Percentiles rank a stretch among this genome's conserved stretches.
These are phyloP conservation scores for Pterocles gutturalis DNA, from an alignment of 2,113 vertebrate species.

Conservation along the genomic window DNA sequence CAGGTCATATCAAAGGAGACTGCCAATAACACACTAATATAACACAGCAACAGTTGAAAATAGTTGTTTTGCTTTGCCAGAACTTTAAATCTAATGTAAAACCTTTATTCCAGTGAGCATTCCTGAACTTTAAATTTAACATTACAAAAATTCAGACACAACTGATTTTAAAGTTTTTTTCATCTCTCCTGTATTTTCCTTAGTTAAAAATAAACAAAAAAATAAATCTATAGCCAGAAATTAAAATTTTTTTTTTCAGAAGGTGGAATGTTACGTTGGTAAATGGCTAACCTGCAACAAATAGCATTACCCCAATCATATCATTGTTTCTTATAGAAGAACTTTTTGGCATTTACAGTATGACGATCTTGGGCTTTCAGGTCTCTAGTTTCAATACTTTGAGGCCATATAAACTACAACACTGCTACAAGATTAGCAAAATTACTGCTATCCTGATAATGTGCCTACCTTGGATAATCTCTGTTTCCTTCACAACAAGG, in stretches of 20 bases:
- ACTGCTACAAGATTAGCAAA: not conserved
- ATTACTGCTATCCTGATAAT: not conserved
- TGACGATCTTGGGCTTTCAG: not conserved
- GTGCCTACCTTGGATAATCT: not conserved
- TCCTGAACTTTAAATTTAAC: not conserved
- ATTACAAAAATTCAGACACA: not conserved
- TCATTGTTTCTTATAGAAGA: not conserved
- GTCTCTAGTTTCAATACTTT: not conserved
- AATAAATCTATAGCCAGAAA: not conserved
- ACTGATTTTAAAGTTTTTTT: not conserved
- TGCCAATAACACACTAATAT: not conserved
- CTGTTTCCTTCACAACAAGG: not conserved
- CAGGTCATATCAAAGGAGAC: not conserved
- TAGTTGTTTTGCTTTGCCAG: not conserved
- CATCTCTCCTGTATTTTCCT: not conserved
- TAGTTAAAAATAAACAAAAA: not conserved
- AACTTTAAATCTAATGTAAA: not conserved
- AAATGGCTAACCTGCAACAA: not conserved
- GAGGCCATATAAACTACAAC: not conserved
- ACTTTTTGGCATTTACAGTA: not conserved
- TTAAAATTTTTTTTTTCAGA: not conserved
- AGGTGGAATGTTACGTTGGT: not conserved
- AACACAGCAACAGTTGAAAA: not conserved
- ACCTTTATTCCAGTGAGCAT: not conserved
- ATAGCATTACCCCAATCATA: fast-evolving